Conservation (phyloP, 2,113 vertebrate genomes). For the Cepphus grylle region DNA sequence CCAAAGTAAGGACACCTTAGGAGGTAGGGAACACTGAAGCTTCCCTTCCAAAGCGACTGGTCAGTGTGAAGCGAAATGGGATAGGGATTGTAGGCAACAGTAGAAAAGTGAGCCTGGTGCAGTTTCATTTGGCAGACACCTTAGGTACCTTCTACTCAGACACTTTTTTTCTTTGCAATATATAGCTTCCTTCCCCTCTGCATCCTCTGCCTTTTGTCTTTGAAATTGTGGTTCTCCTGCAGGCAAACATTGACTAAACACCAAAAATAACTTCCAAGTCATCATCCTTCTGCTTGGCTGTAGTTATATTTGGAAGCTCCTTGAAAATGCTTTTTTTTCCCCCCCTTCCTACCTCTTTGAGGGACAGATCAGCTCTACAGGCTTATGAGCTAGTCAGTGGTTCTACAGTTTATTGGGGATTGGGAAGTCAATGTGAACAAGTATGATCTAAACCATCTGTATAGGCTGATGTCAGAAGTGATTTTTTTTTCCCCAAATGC, state of each 20-base stretch:
- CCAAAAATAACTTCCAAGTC: neutral
- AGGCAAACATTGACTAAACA: neutral
- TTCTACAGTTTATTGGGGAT: neutral
- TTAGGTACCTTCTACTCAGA: neutral
- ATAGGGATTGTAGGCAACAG: neutral
- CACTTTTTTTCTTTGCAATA: neutral
- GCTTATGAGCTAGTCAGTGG: neutral
- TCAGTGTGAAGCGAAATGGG: neutral
- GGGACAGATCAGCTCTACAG: neutral
- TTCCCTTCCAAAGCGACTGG: neutral
- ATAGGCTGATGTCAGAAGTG: neutral
- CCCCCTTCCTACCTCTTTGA: neutral
- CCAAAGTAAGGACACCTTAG: neutral
- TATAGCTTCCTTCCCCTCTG: neutral
- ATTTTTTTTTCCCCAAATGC: rapidly evolving
- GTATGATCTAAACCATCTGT: neutral
- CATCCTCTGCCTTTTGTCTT: neutral
- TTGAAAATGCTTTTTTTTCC: neutral
- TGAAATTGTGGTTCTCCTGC: neutral
- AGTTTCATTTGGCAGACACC: neutral
- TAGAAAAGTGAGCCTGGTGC: neutral
- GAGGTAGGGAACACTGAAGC: neutral
- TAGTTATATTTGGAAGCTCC: neutral
- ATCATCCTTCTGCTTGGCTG: neutral
- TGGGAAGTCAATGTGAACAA: neutral